Conservation (phyloP, 2,888 invertebrate genomes). For the Phytoseiulus persimilis region DNA sequence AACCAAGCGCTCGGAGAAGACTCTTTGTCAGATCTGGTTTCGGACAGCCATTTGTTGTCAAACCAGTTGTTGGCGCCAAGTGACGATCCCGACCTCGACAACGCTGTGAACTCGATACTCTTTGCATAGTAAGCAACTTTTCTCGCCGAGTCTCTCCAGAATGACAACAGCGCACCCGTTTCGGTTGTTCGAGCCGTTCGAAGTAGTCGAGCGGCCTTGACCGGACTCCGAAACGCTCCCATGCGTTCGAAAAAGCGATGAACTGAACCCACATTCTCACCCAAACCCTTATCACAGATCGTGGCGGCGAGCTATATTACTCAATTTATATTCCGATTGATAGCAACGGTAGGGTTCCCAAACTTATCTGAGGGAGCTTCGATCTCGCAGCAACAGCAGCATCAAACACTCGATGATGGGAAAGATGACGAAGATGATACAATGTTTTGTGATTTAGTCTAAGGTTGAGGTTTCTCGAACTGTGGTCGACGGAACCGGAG, state of each 20-base stretch:
- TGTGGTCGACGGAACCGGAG: not conserved
- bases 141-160: not conserved
- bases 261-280: not conserved
- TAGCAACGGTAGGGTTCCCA: not conserved
- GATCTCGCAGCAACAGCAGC: not conserved
- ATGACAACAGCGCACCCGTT: not conserved
- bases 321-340: not conserved
- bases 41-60: slow-evolving; percentile 30
- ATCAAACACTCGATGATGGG: not conserved
- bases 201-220: not conserved
- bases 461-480: not conserved
- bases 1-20: slow-evolving; percentile 32
- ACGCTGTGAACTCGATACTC: slow-evolving; percentile 36
- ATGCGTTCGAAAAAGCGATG: not conserved
- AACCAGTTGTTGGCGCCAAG: slow-evolving; percentile 36
- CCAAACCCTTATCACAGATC: not conserved
- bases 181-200: too few species aligned
- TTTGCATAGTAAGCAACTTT: slow-evolving; percentile 29
- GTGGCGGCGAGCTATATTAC: not conserved
- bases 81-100: slow-evolving; percentile 38
- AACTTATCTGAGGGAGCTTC: not conserved
- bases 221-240: not conserved
- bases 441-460: slow-evolving; percentile 1
- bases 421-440: not conserved
- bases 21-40: slow-evolving; percentile 26